Evolutionary conservation across 1,140 invertebrate genomes (phyloP).

Genomic region (Luehdorfia chinensis): DNA sequence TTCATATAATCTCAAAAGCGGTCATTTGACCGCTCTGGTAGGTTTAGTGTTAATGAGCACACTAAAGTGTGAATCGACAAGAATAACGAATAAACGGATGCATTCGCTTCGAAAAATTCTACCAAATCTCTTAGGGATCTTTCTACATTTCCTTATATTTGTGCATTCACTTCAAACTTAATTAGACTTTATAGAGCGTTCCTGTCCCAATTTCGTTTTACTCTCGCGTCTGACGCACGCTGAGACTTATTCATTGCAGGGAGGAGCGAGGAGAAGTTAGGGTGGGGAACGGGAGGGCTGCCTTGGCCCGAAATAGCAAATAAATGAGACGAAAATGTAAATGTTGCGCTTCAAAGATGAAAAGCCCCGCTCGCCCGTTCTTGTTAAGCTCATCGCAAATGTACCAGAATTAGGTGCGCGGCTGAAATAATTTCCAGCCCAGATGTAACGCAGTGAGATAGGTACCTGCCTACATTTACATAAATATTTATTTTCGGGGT

Average conservation of each 20-base stretch:
- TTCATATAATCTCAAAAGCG: too few species aligned
- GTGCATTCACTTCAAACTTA: conserved; percentile 73
- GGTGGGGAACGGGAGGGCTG: conserved; percentile 32
- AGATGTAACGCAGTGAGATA: conserved; percentile 46
- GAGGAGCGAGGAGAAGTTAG: conserved; percentile 38
- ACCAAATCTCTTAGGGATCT: too few species aligned
- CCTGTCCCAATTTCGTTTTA: conserved; percentile 74
- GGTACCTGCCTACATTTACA: conserved; percentile 17
- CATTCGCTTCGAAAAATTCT: too few species aligned
- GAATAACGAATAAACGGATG: too few species aligned
- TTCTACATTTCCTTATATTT: conserved; percentile 29
- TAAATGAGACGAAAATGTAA: conserved; percentile 77
- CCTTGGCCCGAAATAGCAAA: conserved; percentile 72
- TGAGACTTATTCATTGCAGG: conserved; percentile 70
- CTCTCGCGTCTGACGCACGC: conserved; percentile 65
- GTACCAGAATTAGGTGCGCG: conserved; percentile 70
- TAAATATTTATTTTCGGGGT: conserved; percentile 13
- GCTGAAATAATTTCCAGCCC: conserved; percentile 70
- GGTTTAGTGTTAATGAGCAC: too few species aligned
- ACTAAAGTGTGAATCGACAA: too few species aligned
- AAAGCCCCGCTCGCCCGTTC: conserved; percentile 68
- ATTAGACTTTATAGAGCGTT: conserved; percentile 76
- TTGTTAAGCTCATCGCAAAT: conserved; percentile 74
- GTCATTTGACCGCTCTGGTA: too few species aligned
- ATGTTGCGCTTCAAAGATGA: conserved; percentile 76